Conservation (phyloP, 2,888 invertebrate species). For the Leucophora obtusa region DNA sequence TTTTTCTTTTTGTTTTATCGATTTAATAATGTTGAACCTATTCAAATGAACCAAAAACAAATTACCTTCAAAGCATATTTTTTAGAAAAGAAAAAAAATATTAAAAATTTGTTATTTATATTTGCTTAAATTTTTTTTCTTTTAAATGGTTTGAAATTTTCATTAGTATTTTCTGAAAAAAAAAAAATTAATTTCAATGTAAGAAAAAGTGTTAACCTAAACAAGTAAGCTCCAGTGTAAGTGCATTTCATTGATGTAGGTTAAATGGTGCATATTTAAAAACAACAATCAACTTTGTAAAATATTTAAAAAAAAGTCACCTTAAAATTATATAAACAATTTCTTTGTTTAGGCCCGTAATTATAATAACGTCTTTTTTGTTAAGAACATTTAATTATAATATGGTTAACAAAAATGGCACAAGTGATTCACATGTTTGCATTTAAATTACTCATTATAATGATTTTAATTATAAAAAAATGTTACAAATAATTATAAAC, state of each 20-base stretch:
- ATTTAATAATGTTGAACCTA: too few relatives aligned
- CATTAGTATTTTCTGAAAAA: too few relatives aligned
- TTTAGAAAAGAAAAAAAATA: too few relatives aligned
- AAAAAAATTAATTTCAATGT: too few relatives aligned
- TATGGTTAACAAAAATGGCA: conserved; percentile 28
- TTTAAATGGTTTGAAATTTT: too few relatives aligned
- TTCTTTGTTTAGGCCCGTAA: conserved; percentile 54
- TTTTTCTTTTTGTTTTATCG: too few relatives aligned
- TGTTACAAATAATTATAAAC: not conserved
- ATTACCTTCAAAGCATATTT: too few relatives aligned
- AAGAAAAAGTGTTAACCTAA: too few relatives aligned
- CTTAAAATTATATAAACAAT: conserved; percentile 29
- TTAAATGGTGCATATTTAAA: not conserved
- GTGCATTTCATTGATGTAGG: not conserved
- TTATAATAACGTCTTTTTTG: conserved; percentile 20
- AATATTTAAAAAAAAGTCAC: conserved; percentile 11
- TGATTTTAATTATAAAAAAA: not conserved
- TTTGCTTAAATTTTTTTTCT: too few relatives aligned
- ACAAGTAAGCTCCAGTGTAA: not conserved
- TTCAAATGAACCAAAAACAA: too few relatives aligned
- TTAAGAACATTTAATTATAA: conserved; percentile 17
- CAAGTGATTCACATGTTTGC: conserved; percentile 56
- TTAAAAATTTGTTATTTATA: too few relatives aligned
- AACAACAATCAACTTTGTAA: conserved; percentile 47
- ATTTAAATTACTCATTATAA: conserved; percentile 45